Conservation (phyloP, 2,113 vertebrate species). For the Calonectris borealis region DNA sequence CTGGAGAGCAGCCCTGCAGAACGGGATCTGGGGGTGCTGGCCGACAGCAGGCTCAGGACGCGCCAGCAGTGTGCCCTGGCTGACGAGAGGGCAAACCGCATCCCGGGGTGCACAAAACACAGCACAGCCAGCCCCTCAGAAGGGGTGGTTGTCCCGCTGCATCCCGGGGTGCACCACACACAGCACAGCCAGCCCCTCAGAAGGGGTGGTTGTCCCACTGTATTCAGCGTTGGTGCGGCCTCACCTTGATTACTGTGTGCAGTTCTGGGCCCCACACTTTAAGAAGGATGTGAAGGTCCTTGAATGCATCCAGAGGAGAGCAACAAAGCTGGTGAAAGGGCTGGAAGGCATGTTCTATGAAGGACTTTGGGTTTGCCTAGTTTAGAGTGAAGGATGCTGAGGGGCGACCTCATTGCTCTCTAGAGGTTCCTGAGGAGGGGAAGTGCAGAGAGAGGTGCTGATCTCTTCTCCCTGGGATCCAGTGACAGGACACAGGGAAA, state of each 20-base stretch:
- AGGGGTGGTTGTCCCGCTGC: rapidly evolving
- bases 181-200: not conserved
- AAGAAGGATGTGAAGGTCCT: not conserved
- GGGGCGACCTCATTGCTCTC: not conserved
- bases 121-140: not conserved
- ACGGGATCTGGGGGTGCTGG: not conserved
- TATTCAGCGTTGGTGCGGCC: not conserved
- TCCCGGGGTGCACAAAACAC: not conserved
- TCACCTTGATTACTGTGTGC: not conserved
- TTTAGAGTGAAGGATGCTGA: not conserved
- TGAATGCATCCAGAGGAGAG: not conserved
- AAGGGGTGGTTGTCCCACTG: rapidly evolving
- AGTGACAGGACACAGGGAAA: not conserved
- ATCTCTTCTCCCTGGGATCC: not conserved
- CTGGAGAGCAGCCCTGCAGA: not conserved
- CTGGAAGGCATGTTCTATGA: not conserved
- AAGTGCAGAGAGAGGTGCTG: not conserved
- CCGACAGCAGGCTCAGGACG: rapidly evolving
- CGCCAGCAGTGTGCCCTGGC: not conserved
- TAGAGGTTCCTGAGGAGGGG: not conserved
- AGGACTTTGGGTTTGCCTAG: not conserved
- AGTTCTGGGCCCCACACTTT: not conserved
- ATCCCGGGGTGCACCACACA: not conserved
- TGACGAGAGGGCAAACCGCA: not conserved
- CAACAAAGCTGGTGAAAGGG: not conserved